Conservation (phyloP, 53 echinoderm and acorn worm species). For the Hippasteria phrygiana region DNA sequence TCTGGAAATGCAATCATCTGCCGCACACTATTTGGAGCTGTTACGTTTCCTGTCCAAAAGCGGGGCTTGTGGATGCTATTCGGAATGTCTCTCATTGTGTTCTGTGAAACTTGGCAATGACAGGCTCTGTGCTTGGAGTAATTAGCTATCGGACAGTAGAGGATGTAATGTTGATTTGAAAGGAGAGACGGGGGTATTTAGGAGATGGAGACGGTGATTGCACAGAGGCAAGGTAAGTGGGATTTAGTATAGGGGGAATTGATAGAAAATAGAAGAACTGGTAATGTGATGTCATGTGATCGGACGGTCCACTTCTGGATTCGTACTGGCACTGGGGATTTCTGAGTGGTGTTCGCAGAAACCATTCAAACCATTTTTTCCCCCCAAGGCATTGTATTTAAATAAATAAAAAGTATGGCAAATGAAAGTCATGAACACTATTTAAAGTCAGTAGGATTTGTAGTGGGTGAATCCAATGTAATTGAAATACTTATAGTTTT, state of each 20-base stretch:
- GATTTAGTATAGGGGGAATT: background rate
- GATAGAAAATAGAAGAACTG: background rate
- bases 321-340: too few species aligned
- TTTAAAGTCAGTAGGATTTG: too few species aligned
- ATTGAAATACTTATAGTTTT: too few species aligned
- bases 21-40: constrained; percentile 23
- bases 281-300: background rate
- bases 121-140: background rate
- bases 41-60: constrained; percentile 10
- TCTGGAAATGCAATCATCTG: constrained; percentile 55
- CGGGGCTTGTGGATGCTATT: constrained; percentile 29
- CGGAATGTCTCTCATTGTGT: constrained; percentile 9
- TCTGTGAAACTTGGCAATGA: constrained; percentile 13
- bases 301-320: too few species aligned
- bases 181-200: constrained; percentile 6
- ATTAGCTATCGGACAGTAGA: background rate
- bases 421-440: too few species aligned
- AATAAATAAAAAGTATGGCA: too few species aligned
- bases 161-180: constrained; percentile 25
- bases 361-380: too few species aligned
- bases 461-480: too few species aligned
- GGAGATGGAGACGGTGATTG: constrained; percentile 46
- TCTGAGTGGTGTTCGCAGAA: too few species aligned
- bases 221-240: constrained; percentile 51
- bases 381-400: too few species aligned